These are phyloP conservation scores for Dryobotodes eremita DNA, from an alignment of 2,888 invertebrate genomes.

Conservation along the genomic window DNA sequence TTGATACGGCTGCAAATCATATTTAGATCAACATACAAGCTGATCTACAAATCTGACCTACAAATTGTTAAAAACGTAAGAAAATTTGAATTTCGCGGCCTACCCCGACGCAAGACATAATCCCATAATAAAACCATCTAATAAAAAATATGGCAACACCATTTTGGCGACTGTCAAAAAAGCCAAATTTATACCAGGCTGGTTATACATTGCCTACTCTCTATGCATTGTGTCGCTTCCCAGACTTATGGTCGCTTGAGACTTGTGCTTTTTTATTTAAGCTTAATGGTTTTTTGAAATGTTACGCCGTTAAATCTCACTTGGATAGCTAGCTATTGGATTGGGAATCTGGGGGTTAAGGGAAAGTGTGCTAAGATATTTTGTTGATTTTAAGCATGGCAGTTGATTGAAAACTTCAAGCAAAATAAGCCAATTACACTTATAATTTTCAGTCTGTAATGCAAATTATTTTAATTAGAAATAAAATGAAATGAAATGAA, in stretches of 20 bases:
- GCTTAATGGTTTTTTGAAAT: constrained; percentile 62
- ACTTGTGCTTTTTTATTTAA: constrained; percentile 64
- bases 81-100: too few relatives aligned
- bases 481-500: too few relatives aligned
- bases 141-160: constrained; percentile 61
- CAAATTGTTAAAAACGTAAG: too few relatives aligned
- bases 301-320: constrained; percentile 45
- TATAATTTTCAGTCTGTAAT: background rate
- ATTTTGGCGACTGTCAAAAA: constrained; percentile 66
- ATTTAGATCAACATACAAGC: too few relatives aligned
- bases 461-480: too few relatives aligned
- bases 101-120: background rate
- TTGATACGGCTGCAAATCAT: too few relatives aligned
- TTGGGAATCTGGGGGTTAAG: constrained; percentile 4
- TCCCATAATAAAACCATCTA: constrained; percentile 21
- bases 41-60: too few relatives aligned
- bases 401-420: background rate
- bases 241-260: constrained; percentile 67
- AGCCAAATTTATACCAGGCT: constrained; percentile 56
- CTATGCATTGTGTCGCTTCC: constrained; percentile 61
- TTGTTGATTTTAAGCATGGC: background rate
- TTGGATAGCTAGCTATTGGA: constrained; percentile 57
- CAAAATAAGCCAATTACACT: background rate
- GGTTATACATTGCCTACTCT: constrained; percentile 54
- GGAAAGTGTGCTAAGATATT: background rate